phyloP scores from a whole-genome alignment of 2,113 vertebrate genomes.

The Oxyura jamaicensis region DNA sequence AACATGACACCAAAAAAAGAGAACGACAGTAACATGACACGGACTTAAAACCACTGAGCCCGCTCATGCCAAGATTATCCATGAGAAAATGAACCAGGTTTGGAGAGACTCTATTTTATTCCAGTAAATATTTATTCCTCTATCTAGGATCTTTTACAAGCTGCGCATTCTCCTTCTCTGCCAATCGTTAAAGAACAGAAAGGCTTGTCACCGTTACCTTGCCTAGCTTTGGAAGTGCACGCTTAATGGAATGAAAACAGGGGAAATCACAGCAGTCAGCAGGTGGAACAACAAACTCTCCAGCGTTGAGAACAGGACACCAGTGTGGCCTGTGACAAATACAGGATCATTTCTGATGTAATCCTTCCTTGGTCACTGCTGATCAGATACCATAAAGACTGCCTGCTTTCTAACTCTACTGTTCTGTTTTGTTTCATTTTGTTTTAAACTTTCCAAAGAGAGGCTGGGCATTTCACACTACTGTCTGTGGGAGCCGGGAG shows the following conservation, averaged over 20 bases:
- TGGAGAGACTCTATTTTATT: neutral
- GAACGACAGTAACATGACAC: accelerated
- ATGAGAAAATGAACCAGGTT: neutral
- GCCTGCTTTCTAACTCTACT: neutral
- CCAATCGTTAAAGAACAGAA: neutral
- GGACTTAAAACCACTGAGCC: accelerated
- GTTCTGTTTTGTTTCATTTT: neutral
- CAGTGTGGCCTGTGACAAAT: accelerated
- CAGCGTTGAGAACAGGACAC: neutral
- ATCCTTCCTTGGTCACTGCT: neutral
- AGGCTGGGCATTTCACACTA: too few relatives aligned
- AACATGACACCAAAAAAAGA: neutral
- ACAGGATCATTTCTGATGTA: neutral
- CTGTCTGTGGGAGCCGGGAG: accelerated
- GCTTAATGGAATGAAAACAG: too few relatives aligned
- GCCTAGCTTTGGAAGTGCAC: accelerated
- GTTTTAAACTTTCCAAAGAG: neutral
- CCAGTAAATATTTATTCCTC: neutral
- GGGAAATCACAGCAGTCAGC: neutral
- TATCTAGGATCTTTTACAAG: too few relatives aligned
- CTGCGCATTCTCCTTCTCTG: neutral
- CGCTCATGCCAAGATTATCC: too few relatives aligned
- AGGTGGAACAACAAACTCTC: too few relatives aligned
- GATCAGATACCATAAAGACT: too few relatives aligned
- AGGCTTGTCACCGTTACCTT: neutral